Evolutionary conservation across 2,797 vertebrate species (phyloP).

Genomic region (Notamacropus eugenii): DNA sequence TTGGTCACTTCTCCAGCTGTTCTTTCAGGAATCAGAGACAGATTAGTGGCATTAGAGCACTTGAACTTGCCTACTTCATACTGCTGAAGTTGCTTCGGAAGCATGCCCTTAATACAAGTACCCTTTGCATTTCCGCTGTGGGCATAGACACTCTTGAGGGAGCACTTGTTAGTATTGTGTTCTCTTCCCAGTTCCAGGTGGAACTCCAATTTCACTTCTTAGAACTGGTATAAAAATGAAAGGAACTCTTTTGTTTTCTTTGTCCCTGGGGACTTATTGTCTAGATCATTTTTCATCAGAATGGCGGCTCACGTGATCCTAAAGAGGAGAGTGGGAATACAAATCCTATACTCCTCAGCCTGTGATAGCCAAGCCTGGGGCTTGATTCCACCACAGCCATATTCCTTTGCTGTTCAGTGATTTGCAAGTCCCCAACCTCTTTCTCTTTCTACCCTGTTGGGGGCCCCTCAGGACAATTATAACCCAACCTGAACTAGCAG

Average conservation of each 20-base stretch:
- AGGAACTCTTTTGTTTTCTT: neutral
- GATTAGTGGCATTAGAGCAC: constrained; percentile 28
- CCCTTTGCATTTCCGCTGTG: neutral
- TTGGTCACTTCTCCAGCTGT: neutral
- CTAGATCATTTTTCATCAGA: neutral
- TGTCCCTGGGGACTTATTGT: neutral
- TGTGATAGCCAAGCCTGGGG: neutral
- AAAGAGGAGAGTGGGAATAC: neutral
- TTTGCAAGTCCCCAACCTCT: neutral
- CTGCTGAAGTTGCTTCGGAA: constrained; percentile 36
- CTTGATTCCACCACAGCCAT: neutral
- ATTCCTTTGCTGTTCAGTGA: neutral
- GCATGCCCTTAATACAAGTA: neutral
- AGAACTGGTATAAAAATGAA: constrained; percentile 21
- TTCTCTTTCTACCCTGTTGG: neutral
- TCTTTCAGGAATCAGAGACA: constrained; percentile 16
- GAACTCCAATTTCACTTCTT: constrained; percentile 37
- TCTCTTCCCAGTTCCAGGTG: neutral
- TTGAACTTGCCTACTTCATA: neutral
- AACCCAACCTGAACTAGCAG: neutral
- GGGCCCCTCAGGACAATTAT: neutral
- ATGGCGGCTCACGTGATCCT: neutral
- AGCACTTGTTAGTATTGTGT: constrained; percentile 24
- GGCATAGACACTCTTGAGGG: constrained; percentile 7
- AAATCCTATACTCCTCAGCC: neutral